These are phyloP conservation scores for Crambe crambe DNA, from an alignment of 37 sponge, comb jelly and placozoan species.

Conservation along the genomic window DNA sequence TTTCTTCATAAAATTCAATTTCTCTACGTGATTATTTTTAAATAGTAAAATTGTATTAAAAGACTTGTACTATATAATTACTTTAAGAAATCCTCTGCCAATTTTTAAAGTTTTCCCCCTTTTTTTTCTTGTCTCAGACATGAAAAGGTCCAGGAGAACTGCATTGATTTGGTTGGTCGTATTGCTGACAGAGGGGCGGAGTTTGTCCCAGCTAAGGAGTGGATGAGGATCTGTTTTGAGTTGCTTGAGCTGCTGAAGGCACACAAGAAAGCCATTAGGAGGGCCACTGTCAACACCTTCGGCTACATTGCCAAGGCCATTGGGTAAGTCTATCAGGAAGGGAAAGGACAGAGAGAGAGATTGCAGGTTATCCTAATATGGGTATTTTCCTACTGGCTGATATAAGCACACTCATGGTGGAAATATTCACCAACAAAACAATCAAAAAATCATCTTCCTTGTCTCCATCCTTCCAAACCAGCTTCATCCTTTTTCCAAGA, in stretches of 20 bases:
- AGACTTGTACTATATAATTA: not conserved
- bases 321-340: constrained; percentile 63
- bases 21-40: too few relatives aligned
- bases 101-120: not conserved
- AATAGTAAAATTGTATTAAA: too few relatives aligned
- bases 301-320: constrained; percentile 99
- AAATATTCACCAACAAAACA: too few relatives aligned
- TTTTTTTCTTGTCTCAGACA: constrained; percentile 51
- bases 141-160: constrained; percentile 99
- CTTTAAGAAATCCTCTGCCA: not conserved
- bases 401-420: too few relatives aligned
- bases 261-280: constrained; percentile 98
- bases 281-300: constrained; percentile 98
- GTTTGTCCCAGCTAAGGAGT: constrained; percentile 92
- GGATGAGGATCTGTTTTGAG: constrained; percentile 99
- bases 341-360: not conserved
- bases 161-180: constrained; percentile 96
- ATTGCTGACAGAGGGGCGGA: constrained; percentile 96
- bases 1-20: too few relatives aligned
- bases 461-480: too few relatives aligned
- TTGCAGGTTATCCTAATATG: too few relatives aligned
- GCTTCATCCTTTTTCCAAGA: too few relatives aligned
- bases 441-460: too few relatives aligned
- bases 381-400: too few relatives aligned
- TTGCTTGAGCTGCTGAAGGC: constrained; percentile 96